Percentiles rank a stretch among this genome's conserved stretches.
These are phyloP conservation scores for Sphaeramia orbicularis DNA, from an alignment of 2,797 vertebrate genomes.

Conservation along the genomic window DNA sequence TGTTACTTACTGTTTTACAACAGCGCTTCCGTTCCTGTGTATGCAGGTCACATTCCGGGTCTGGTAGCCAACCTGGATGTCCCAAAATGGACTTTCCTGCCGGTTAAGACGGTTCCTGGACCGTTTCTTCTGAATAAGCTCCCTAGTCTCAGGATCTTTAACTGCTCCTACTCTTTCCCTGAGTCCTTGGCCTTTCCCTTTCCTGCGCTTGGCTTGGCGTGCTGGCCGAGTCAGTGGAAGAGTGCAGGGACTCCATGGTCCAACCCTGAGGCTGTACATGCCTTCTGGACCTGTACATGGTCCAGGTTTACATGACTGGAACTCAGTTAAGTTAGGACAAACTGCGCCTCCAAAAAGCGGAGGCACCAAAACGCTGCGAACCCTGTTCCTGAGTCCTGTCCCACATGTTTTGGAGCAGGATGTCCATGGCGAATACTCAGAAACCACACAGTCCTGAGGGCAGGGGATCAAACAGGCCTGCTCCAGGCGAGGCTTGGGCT, in stretches of 20 bases:
- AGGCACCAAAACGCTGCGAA: constrained; percentile 91
- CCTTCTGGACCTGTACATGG: constrained; percentile 88
- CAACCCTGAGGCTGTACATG: constrained; percentile 89
- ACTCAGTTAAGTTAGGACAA: constrained; percentile 95
- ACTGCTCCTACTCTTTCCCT: constrained; percentile 81
- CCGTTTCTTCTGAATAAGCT: constrained; percentile 96
- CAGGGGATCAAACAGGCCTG: constrained; percentile 98
- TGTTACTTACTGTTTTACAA: constrained; percentile 88
- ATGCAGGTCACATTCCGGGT: constrained; percentile 91
- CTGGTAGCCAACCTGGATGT: constrained; percentile 96
- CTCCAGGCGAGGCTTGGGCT: constrained; percentile 94
- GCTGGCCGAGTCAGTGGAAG: constrained; percentile 83
- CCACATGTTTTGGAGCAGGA: constrained; percentile 95
- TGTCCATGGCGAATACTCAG: constrained; percentile 93
- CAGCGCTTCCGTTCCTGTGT: constrained; percentile 90
- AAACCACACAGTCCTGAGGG: constrained; percentile 93
- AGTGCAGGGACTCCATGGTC: constrained; percentile 89
- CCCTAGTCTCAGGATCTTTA: constrained; percentile 92
- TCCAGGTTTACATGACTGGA: constrained; percentile 90
- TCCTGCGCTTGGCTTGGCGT: constrained; percentile 85
- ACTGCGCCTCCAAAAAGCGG: constrained; percentile 90
- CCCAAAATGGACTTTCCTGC: constrained; percentile 94
- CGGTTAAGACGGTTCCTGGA: constrained; percentile 94
- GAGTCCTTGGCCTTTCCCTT: constrained; percentile 85
- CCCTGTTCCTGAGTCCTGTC: constrained; percentile 91